Percentiles rank a stretch among this genome's conserved stretches.
Evolutionary conservation across 2,113 vertebrate species (phyloP).

Genomic region (Podocnemis expansa): DNA sequence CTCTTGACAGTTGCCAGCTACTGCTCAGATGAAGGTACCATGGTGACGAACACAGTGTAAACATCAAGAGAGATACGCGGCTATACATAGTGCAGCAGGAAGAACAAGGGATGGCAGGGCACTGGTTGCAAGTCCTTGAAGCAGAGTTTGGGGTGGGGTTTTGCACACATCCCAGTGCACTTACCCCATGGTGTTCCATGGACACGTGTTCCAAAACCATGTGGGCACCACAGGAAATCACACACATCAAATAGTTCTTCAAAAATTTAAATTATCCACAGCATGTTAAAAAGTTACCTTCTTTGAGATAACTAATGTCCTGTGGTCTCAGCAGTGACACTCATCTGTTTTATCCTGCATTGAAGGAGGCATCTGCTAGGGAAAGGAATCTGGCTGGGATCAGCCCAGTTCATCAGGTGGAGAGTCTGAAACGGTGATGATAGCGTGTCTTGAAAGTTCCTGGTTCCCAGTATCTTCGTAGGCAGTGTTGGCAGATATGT

Average conservation of each 20-base stretch:
- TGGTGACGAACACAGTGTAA: neutral
- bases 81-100: neutral
- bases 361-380: neutral
- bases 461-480: neutral
- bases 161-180: neutral
- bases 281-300: neutral
- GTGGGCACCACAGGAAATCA: neutral
- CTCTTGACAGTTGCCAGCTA: neutral
- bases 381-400: too few species aligned
- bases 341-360: neutral
- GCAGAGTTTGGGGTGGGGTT: neutral
- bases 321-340: neutral
- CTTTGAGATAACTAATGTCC: too few species aligned
- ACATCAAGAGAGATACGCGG: neutral
- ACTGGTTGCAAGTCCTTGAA: neutral
- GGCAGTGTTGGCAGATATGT: neutral
- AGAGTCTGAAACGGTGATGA: neutral
- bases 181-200: neutral
- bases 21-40: neutral
- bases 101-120: neutral
- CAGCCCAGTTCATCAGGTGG: too few species aligned
- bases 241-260: neutral
- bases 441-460: neutral
- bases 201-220: neutral
- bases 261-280: neutral